phyloP scores from a whole-genome alignment of 2,797 vertebrate genomes.

The Characodon lateralis region DNA sequence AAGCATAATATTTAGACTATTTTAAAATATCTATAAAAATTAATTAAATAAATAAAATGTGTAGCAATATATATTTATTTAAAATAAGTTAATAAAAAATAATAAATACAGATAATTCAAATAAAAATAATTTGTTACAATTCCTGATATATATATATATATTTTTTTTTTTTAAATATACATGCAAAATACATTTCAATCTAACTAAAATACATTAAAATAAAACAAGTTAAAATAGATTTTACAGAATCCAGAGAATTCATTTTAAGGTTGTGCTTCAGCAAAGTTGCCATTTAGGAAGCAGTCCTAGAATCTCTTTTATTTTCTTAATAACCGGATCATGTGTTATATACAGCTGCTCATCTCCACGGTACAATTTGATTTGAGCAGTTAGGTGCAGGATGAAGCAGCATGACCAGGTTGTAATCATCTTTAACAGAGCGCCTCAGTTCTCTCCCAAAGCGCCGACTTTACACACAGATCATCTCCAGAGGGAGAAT shows the following conservation, averaged over 20 bases:
- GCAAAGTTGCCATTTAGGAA: neutral
- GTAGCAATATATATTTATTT: neutral
- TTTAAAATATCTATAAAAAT: neutral
- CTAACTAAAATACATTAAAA: neutral
- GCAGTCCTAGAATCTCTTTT: neutral
- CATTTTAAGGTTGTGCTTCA: neutral
- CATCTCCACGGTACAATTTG: neutral
- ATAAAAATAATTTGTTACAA: too few relatives aligned
- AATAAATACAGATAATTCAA: too few relatives aligned
- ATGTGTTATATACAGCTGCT: neutral
- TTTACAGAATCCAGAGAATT: neutral
- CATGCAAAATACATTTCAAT: neutral
- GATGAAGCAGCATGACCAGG: neutral
- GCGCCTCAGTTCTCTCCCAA: constrained; percentile 12
- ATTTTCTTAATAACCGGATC: neutral
- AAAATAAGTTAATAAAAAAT: too few relatives aligned
- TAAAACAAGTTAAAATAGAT: neutral
- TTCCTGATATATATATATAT: neutral
- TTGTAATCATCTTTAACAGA: neutral
- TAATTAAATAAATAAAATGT: neutral
- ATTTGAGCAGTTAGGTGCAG: neutral
- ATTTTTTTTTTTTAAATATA: too few relatives aligned
- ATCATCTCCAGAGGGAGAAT: neutral
- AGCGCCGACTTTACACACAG: neutral
- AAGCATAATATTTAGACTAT: neutral